These are phyloP conservation scores for Aplochiton taeniatus DNA, from an alignment of 2,797 vertebrate species.

Conservation along the genomic window DNA sequence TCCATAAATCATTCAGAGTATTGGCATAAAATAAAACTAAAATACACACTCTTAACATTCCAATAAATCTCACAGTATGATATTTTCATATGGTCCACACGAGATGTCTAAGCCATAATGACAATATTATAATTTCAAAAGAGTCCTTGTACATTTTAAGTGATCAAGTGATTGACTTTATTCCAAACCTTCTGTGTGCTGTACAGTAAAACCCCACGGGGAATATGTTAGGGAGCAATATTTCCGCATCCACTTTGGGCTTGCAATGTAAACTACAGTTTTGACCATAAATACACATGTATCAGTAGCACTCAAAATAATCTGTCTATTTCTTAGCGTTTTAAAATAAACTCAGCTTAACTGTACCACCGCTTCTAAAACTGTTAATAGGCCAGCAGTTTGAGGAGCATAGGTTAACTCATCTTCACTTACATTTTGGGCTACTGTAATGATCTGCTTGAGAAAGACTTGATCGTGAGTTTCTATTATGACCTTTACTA, in stretches of 20 bases:
- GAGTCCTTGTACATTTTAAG: no score
- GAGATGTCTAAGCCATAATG: no score
- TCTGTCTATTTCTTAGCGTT: not conserved
- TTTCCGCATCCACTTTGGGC: no score
- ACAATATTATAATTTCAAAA: no score
- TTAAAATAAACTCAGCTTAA: not conserved
- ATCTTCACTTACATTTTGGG: not conserved
- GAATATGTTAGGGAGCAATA: no score
- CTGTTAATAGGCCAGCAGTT: not conserved
- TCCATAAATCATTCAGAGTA: constrained; percentile 15
- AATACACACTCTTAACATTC: constrained; percentile 5
- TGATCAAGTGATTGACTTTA: no score
- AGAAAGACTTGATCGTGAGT: not conserved
- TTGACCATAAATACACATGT: not conserved
- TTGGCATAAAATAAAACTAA: constrained; percentile 5
- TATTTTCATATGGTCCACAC: no score
- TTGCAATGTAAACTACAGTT: not conserved
- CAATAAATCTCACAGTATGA: no score
- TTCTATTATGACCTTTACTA: constrained; percentile 19
- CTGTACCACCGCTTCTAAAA: not conserved
- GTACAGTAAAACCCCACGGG: no score
- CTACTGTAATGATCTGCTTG: not conserved
- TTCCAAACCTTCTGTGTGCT: no score
- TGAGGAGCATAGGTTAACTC: not conserved
- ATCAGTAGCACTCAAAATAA: not conserved